Evolutionary conservation across 2,797 vertebrate genomes (phyloP), one percentile per base, ranked within the genome.

Genomic region (Petrocephalus schoutedeni): DNA sequence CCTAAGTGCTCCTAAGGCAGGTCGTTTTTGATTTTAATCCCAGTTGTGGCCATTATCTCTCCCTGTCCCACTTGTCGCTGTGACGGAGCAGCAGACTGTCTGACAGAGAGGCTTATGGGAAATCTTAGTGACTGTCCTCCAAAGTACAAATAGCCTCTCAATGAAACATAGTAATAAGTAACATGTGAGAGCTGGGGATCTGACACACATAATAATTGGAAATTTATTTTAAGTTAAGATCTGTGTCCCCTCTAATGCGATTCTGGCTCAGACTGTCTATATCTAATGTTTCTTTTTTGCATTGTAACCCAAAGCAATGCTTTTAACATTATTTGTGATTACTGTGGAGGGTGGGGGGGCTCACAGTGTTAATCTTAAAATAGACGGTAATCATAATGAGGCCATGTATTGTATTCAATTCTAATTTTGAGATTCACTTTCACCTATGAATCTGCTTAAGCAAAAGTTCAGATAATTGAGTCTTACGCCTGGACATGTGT

Each of bases 181-280:
- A n/a, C 59, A 59, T 21, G 56, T 19, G 32, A 9, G 84, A 49
- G 16, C 3, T n/a, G 21, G 85, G 84, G 85, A 59, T 32, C 16
- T 86, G 54, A 12, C 28, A 86, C 36, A 45, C 28, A 45, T 86
- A 59, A 19, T 59, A 45, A 58, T 86, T 86, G 32, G 19, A 86
- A 59, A 7, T 21, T 59, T 86, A 86, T 86, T 86, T 59, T 85
- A 56, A 57, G 56, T 41, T 71, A 14, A n/a, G 84, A 86, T 19
- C 21, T 57, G 84, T 85, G 23, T 58, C 53, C 28, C 12, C 84
- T 58, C 6, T 41, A 85, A 57, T 56, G 32, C 21, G 23, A 36
- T 59, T 59, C 32, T 57, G 23, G 53, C n/a, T 57, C 84, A 57
- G 23, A 36, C 28, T 4, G 51, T 58, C 56, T 23, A 41, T 56